Percentiles rank a stretch among this genome's conserved stretches.
phyloP scores from a whole-genome alignment of 2,888 invertebrate genomes.

The Oligia fasciuncula region DNA sequence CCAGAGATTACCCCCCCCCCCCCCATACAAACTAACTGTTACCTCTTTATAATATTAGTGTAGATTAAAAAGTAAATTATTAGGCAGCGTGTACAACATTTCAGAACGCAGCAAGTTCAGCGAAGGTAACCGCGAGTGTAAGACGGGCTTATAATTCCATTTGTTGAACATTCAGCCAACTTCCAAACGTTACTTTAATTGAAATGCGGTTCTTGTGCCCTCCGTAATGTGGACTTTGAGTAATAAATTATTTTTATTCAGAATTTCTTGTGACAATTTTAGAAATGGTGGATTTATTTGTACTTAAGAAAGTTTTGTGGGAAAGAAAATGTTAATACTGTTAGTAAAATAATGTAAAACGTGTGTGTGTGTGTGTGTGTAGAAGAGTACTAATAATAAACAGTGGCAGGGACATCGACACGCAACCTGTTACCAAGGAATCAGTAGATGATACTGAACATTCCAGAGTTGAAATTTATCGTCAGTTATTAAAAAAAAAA shows the following conservation, averaged over 20 bases:
- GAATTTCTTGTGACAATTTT: not conserved
- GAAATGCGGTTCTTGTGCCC: slow-evolving; percentile 72
- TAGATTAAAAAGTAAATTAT: too few species aligned
- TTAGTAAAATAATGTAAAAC: too few species aligned
- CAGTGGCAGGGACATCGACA: too few species aligned
- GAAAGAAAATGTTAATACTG: not conserved
- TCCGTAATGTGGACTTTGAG: slow-evolving; percentile 57
- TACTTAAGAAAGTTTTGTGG: not conserved
- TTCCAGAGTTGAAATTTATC: too few species aligned
- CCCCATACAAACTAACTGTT: too few species aligned
- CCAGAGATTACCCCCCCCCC: too few species aligned
- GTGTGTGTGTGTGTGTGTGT: not conserved
- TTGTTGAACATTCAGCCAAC: slow-evolving; percentile 72
- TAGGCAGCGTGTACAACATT: slow-evolving; percentile 20
- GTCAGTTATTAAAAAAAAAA: too few species aligned
- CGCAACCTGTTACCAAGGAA: too few species aligned
- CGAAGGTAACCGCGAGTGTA: slow-evolving; percentile 71
- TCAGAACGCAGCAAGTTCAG: slow-evolving; percentile 61
- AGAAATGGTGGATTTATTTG: not conserved
- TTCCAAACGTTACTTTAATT: slow-evolving; percentile 73
- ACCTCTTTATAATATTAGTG: too few species aligned
- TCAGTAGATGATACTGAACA: too few species aligned
- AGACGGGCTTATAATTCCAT: slow-evolving; percentile 80
- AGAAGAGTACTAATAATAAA: not conserved
- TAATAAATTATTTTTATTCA: slow-evolving; percentile 50